A percentile compares a stretch with the other conserved stretches of the same genome.
Evolutionary conservation across 2,888 invertebrate genomes (phyloP).

Genomic region (Willowsia nigromaculata): DNA sequence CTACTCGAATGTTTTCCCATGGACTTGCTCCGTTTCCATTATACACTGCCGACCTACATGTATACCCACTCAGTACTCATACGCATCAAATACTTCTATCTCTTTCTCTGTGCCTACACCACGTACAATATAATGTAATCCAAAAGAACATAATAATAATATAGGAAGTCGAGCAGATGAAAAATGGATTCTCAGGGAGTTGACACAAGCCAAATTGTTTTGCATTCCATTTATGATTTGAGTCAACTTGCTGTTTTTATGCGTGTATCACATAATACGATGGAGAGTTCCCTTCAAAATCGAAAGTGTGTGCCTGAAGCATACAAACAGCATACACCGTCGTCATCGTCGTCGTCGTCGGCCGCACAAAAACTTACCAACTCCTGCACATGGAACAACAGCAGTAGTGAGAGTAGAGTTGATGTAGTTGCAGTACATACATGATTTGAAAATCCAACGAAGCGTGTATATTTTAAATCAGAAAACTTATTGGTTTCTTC

Average conservation of each 20-base stretch:
- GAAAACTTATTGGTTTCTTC: slow-evolving; percentile 59
- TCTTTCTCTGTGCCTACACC: background rate
- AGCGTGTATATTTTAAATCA: slow-evolving; percentile 65
- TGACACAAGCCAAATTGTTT: slow-evolving; percentile 79
- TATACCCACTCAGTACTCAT: background rate
- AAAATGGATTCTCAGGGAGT: slow-evolving; percentile 79
- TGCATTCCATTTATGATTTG: slow-evolving; percentile 79
- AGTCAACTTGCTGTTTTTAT: slow-evolving; percentile 70
- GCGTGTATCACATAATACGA: slow-evolving; percentile 28
- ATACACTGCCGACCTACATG: slow-evolving; percentile 36
- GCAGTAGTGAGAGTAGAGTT: background rate
- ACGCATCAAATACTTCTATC: background rate
- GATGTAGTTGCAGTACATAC: slow-evolving; percentile 24
- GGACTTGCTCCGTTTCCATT: slow-evolving; percentile 60
- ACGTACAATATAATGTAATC: slow-evolving; percentile 22
- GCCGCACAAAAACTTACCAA: background rate
- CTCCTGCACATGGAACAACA: background rate
- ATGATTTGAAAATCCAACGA: slow-evolving; percentile 54
- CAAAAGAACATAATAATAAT: slow-evolving; percentile 37
- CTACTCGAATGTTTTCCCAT: slow-evolving; percentile 65
- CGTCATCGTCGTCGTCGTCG: slow-evolving; percentile 8
- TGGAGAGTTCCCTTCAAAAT: slow-evolving; percentile 68
- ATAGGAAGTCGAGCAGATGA: slow-evolving; percentile 75
- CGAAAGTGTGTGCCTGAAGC: slow-evolving; percentile 65
- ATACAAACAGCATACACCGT: slow-evolving; percentile 57